Evolutionary conservation across 1,140 invertebrate species (phyloP).

Genomic region (Battus philenor): DNA sequence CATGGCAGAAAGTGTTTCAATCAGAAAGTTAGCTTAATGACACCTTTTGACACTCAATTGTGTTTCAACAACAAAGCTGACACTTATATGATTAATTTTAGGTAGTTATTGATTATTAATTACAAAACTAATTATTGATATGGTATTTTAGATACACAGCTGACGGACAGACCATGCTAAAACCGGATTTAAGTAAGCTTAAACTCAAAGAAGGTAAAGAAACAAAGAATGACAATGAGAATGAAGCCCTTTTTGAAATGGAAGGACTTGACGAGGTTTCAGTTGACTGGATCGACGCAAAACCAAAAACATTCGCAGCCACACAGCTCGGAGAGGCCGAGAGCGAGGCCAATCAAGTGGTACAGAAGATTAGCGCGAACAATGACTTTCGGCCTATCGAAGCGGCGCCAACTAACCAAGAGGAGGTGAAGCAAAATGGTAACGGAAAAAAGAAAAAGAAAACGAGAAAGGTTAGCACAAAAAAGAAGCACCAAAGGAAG

Average conservation of each 20-base stretch:
- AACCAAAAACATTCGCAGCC: conserved; percentile 65
- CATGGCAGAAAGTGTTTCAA: conserved; percentile 1
- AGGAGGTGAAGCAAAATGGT: conserved; percentile 59
- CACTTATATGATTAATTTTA: too few relatives aligned
- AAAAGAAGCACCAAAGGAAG: conserved; percentile 85
- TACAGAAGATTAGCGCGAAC: conserved; percentile 76
- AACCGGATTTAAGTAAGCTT: conserved; percentile 65
- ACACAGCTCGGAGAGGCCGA: conserved; percentile 60
- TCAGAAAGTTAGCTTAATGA: conserved; percentile 29
- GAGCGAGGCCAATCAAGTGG: conserved; percentile 64
- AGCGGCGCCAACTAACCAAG: conserved; percentile 49
- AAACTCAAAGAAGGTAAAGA: conserved; percentile 53
- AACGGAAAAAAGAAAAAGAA: conserved; percentile 83
- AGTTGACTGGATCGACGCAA: conserved; percentile 45
- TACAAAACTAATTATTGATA: too few relatives aligned
- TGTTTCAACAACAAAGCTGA: too few relatives aligned
- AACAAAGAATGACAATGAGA: conserved; percentile 63
- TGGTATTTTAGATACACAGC: conserved; percentile 65
- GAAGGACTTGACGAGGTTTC: conserved; percentile 77
- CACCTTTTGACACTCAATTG: conserved; percentile 14
- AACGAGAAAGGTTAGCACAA: conserved; percentile 86
- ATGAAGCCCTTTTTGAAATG: conserved; percentile 82
- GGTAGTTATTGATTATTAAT: too few relatives aligned
- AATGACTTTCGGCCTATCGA: conserved; percentile 79
- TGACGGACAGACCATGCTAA: conserved; percentile 68